These are phyloP conservation scores for Sternotherus odoratus DNA, from an alignment of 2,797 vertebrate species.

Conservation along the genomic window DNA sequence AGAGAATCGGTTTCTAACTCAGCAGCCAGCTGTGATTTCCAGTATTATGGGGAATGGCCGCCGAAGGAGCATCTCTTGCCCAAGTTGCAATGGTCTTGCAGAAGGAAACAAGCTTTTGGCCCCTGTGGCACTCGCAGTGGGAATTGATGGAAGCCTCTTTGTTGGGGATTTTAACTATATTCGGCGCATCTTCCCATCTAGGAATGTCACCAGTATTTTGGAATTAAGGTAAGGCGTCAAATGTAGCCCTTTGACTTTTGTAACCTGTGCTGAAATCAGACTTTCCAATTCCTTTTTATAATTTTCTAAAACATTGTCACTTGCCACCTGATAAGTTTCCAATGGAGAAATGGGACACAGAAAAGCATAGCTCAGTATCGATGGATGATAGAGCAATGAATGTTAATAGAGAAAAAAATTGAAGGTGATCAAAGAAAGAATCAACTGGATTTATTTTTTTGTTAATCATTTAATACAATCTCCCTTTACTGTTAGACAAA, in stretches of 20 bases:
- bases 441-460: background rate
- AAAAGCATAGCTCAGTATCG: constrained; percentile 64
- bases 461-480: background rate
- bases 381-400: constrained; percentile 6
- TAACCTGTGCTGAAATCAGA: constrained; percentile 64
- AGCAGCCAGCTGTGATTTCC: constrained; percentile 96
- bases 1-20: constrained; percentile 96
- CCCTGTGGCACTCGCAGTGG: constrained; percentile 94
- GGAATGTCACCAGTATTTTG: constrained; percentile 96
- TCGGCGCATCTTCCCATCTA: constrained; percentile 94
- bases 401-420: background rate
- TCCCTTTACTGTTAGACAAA: background rate
- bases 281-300: constrained; percentile 71
- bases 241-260: constrained; percentile 13
- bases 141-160: constrained; percentile 96
- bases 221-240: constrained; percentile 90
- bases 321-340: constrained; percentile 65
- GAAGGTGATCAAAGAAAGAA: background rate
- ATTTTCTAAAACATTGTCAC: constrained; percentile 71
- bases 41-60: constrained; percentile 98
- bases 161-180: constrained; percentile 99
- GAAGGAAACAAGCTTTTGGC: constrained; percentile 98
- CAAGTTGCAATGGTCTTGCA: constrained; percentile 97
- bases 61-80: constrained; percentile 96
- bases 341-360: constrained; percentile 79